These are phyloP conservation scores for Eulithis prunata DNA, from an alignment of 2,888 invertebrate species.

Conservation along the genomic window DNA sequence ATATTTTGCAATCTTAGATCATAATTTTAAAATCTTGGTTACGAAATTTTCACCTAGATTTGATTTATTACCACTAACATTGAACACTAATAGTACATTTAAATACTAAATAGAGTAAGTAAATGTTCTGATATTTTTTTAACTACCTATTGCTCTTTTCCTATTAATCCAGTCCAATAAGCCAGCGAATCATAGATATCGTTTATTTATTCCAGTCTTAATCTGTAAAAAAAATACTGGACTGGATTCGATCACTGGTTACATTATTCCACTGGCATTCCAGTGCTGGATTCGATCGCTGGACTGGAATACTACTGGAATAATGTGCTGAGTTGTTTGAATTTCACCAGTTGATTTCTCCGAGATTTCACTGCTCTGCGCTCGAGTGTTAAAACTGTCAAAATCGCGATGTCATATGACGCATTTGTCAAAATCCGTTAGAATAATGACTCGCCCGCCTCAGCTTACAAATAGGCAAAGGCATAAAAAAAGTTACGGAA, in stretches of 20 bases:
- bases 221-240: too few species aligned
- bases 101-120: not conserved
- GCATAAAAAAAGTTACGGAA: slow-evolving; percentile 35
- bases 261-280: too few species aligned
- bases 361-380: not conserved
- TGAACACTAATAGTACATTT: not conserved
- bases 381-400: not conserved
- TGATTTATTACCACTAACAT: not conserved
- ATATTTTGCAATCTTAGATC: slow-evolving; percentile 20
- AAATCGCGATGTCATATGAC: slow-evolving; percentile 25
- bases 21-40: slow-evolving; percentile 16
- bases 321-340: not conserved
- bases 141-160: too few species aligned
- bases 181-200: too few species aligned
- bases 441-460: slow-evolving; percentile 15
- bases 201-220: not conserved
- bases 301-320: too few species aligned
- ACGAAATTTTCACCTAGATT: slow-evolving; percentile 18
- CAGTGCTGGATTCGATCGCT: too few species aligned
- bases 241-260: too few species aligned
- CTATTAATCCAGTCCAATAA: too few species aligned
- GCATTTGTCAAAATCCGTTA: slow-evolving; percentile 32
- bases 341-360: slow-evolving; percentile 1
- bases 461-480: slow-evolving; percentile 31
- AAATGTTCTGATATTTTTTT: not conserved